Conservation (phyloP, 2,888 invertebrate species). For the Tetragonula carbonaria region DNA sequence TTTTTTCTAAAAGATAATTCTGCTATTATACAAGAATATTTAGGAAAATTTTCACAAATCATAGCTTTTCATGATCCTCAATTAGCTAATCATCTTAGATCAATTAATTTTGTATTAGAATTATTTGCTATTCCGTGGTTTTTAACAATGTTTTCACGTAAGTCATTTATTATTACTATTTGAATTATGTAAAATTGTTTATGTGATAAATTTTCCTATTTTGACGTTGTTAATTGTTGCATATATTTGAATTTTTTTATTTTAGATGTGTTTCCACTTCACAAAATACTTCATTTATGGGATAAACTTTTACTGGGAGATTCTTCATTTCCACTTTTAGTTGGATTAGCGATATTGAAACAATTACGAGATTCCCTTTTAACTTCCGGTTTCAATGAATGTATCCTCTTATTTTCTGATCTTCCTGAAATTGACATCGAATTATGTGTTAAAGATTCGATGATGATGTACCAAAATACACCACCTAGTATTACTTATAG, state of each 20-base stretch:
- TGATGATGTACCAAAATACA: constrained; percentile 92
- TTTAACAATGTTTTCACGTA: constrained; percentile 99
- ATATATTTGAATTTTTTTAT: constrained; percentile 44
- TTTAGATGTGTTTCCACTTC: constrained; percentile 98
- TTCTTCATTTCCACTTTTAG: constrained; percentile 96
- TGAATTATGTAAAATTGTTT: not conserved
- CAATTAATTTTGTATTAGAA: constrained; percentile 98
- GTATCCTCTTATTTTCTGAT: constrained; percentile 99
- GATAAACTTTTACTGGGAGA: constrained; percentile 97
- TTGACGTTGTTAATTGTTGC: not conserved
- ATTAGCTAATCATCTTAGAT: constrained; percentile 94
- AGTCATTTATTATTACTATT: constrained; percentile 82
- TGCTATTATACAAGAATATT: constrained; percentile 97
- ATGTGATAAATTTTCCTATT: not conserved
- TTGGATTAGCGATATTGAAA: constrained; percentile 96
- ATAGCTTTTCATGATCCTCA: constrained; percentile 98
- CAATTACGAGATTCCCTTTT: constrained; percentile 94
- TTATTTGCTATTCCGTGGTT: constrained; percentile 99
- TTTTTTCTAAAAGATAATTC: constrained; percentile 99
- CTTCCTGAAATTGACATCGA: constrained; percentile 98
- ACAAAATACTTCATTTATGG: constrained; percentile 99
- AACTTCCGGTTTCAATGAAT: constrained; percentile 98
- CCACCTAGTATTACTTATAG: constrained; percentile 95
- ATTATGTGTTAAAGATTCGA: constrained; percentile 94
- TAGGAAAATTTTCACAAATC: constrained; percentile 98